Percentiles rank a stretch among this genome's conserved stretches.
These are phyloP conservation scores for Hermatobates lingyangjiaoensis DNA, from an alignment of 1,140 invertebrate genomes.

Conservation along the genomic window DNA sequence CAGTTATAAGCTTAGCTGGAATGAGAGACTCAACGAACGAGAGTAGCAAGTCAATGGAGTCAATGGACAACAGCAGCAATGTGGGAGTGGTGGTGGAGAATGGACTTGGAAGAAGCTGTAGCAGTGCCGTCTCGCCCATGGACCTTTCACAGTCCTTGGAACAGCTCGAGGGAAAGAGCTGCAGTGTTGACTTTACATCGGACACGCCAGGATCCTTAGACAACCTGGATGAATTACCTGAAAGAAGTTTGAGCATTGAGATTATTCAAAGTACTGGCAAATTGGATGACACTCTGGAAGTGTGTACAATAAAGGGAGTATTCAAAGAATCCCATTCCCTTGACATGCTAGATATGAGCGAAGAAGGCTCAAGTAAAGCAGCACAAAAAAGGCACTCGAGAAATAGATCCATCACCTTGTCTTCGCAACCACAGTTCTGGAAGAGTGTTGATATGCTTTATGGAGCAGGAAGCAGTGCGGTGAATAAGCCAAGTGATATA, in stretches of 20 bases:
- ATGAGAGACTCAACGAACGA: too few relatives aligned
- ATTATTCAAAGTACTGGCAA: slow-evolving; percentile 12
- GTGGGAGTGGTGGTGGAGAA: too few relatives aligned
- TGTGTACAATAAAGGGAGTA: slow-evolving; percentile 13
- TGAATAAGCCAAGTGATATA: slow-evolving; percentile 15
- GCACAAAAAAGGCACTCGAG: slow-evolving; percentile 13
- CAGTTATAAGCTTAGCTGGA: too few relatives aligned
- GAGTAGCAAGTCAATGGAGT: too few relatives aligned
- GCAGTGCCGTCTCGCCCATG: not conserved
- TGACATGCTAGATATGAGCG: slow-evolving; percentile 10
- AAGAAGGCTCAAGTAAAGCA: slow-evolving; percentile 5
- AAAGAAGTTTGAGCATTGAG: slow-evolving; percentile 12
- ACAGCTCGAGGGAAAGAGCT: slow-evolving; percentile 12
- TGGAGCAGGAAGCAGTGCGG: slow-evolving; percentile 2
- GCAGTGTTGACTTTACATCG: slow-evolving; percentile 3
- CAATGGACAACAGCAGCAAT: too few relatives aligned
- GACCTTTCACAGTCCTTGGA: slow-evolving; percentile 15
- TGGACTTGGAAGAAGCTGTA: too few relatives aligned
- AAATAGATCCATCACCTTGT: slow-evolving; percentile 15
- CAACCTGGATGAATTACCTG: slow-evolving; percentile 7
- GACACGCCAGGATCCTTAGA: slow-evolving; percentile 8
- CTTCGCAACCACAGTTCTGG: slow-evolving; percentile 13
- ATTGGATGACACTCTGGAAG: slow-evolving; percentile 11
- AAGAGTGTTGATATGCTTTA: slow-evolving; percentile 14
- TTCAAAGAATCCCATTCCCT: slow-evolving; percentile 17